phyloP scores from a whole-genome alignment of 2,888 invertebrate species.

The Brachyptera risi region DNA sequence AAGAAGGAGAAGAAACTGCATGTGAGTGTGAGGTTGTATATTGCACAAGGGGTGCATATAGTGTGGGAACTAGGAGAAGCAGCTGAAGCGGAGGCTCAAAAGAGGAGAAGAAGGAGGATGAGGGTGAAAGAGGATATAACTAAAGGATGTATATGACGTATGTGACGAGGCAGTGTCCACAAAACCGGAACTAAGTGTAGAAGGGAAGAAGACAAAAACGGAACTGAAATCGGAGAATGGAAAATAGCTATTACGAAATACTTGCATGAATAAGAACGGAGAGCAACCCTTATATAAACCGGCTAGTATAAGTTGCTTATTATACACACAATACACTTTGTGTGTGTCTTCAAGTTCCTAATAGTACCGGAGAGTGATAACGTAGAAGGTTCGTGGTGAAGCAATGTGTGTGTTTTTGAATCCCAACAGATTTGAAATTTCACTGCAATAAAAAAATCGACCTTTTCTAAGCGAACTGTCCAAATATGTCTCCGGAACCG shows the following conservation, averaged over 20 bases:
- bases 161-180: constrained; percentile 8
- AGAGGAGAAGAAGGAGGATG: constrained; percentile 9
- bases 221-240: constrained; percentile 8
- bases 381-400: too few species aligned
- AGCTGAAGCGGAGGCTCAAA: constrained; percentile 5
- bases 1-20: constrained; percentile 11
- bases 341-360: too few species aligned
- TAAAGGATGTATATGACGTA: background rate
- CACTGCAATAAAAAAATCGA: too few species aligned
- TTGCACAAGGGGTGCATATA: constrained; percentile 5
- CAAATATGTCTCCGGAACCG: too few species aligned
- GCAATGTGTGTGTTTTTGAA: too few species aligned
- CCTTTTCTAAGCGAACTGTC: too few species aligned
- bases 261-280: constrained; percentile 11
- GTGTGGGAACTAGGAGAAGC: constrained; percentile 10
- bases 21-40: constrained; percentile 11
- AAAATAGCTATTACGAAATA: constrained; percentile 14
- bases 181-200: constrained; percentile 20
- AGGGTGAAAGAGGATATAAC: constrained; percentile 20
- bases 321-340: too few species aligned
- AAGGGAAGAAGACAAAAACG: constrained; percentile 11
- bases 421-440: too few species aligned
- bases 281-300: background rate
- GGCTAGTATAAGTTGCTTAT: too few species aligned
- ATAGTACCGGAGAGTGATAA: too few species aligned